Evolutionary conservation across 2,113 vertebrate species (phyloP), one percentile per base, ranked within the genome.

Genomic region (Sceloporus undulatus): DNA sequence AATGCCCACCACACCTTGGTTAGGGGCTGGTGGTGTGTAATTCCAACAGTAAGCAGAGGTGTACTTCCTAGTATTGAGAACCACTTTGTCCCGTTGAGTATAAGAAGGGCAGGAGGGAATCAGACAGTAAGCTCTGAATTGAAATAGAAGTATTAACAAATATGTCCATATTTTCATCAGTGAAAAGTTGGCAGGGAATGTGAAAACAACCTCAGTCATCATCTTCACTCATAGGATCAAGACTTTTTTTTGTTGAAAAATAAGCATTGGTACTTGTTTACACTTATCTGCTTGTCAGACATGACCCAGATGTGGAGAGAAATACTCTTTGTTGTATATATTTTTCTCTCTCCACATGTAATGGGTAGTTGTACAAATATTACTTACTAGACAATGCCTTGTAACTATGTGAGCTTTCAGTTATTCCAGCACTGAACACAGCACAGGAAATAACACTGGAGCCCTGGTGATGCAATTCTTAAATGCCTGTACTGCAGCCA

Each of bases 241-340:
- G 10, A 82, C 23, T 18, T 8, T 10, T 68, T 23, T 18, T 16
- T 23, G 23, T 70, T 25, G 40, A 83, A 52, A 52, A 83, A 83
- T 56, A 40, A 56, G 48, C 70, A 74, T 19, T 73, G 82, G 42
- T n/a, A 83, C 23, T 19, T 34, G 11, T 85, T n/a, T 56, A 75
- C n/a, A 38, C 27, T 85, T 3, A 9, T 6, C 8, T 65, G 5
- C 65, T 66, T 66, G 21, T 66, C 65, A 66, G 18, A 18, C 21
- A 71, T 65, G 42, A 27, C 34, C 38, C 18, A 85, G 54, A 10
- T 8, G 11, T 59, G 52, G 23, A 52, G 9, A 75, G 71, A 85
- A 85, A 75, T 62, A 42, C 23, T 71, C 25, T 82, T 82, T 85
- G 56, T 62, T 52, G 16, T 42, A 40, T 23, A 79, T 79, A 79